phyloP scores from a whole-genome alignment of 2,113 vertebrate genomes.

The Apodemus sylvaticus region DNA sequence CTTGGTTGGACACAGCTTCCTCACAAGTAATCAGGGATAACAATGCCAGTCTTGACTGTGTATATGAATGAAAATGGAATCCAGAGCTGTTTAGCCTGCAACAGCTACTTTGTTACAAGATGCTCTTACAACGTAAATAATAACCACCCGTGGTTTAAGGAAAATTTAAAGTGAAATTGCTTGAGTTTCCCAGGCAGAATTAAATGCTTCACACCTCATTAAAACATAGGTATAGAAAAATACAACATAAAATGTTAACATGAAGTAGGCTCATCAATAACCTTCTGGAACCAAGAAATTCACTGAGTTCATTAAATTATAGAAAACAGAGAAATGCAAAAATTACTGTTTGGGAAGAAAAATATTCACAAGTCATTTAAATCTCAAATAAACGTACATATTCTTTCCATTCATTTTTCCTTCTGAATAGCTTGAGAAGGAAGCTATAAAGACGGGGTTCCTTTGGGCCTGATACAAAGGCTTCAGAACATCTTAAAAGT shows the following conservation, averaged over 20 bases:
- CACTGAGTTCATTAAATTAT: constrained; percentile 8
- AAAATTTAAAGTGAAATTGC: constrained; percentile 27
- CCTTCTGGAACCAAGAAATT: background rate
- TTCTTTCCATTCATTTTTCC: background rate
- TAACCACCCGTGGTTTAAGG: background rate
- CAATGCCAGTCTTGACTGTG: background rate
- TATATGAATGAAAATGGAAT: background rate
- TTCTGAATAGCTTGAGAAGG: background rate
- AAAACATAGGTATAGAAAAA: constrained; percentile 19
- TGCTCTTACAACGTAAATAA: background rate
- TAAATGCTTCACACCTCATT: constrained; percentile 33
- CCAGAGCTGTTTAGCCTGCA: background rate
- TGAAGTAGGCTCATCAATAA: background rate
- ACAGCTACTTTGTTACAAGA: constrained; percentile 14
- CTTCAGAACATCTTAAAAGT: constrained; percentile 88
- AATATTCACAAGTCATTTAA: constrained; percentile 15
- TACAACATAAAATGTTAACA: background rate
- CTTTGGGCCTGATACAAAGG: constrained; percentile 82
- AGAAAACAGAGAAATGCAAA: constrained; percentile 75
- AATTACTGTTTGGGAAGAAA: constrained; percentile 58
- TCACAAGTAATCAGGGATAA: constrained; percentile 5
- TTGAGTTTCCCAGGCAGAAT: background rate
- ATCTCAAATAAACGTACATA: constrained; percentile 22
- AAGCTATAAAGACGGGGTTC: constrained; percentile 53
- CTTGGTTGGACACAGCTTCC: constrained; percentile 2